Evolutionary conservation across 2,888 invertebrate species (phyloP).

Genomic region (Cephalotes varians): DNA sequence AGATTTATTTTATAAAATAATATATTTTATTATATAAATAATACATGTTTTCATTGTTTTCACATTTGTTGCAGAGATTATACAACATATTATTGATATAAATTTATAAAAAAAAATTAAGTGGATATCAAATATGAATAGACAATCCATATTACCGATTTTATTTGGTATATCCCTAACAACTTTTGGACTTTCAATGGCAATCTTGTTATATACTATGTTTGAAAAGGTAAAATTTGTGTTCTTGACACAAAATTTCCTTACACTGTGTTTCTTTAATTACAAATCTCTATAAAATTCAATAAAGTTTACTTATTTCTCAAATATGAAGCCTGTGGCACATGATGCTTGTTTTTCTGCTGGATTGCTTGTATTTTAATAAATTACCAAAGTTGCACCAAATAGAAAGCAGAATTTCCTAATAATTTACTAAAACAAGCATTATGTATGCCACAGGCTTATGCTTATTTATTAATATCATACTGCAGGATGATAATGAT

Average conservation of each 20-base stretch:
- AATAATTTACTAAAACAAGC: no score
- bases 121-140: conserved; percentile 59
- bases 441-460: no score
- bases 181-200: conserved; percentile 87
- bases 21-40: background rate
- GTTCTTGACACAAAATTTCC: background rate
- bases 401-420: no score
- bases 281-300: background rate
- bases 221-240: conserved; percentile 87
- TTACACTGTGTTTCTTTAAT: background rate
- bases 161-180: conserved; percentile 90
- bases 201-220: conserved; percentile 90
- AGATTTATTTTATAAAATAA: background rate
- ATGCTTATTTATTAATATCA: conserved; percentile 17
- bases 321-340: background rate
- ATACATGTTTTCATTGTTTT: background rate
- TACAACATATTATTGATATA: background rate
- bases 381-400: no score
- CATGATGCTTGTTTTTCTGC: no score
- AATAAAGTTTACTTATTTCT: background rate
- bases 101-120: conserved; percentile 74
- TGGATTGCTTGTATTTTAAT: no score
- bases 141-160: conserved; percentile 86
- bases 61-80: background rate
- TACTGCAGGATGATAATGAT: conserved; percentile 79